Conservation (phyloP, 2,888 invertebrate species). For the Dolomedes plantarius region DNA sequence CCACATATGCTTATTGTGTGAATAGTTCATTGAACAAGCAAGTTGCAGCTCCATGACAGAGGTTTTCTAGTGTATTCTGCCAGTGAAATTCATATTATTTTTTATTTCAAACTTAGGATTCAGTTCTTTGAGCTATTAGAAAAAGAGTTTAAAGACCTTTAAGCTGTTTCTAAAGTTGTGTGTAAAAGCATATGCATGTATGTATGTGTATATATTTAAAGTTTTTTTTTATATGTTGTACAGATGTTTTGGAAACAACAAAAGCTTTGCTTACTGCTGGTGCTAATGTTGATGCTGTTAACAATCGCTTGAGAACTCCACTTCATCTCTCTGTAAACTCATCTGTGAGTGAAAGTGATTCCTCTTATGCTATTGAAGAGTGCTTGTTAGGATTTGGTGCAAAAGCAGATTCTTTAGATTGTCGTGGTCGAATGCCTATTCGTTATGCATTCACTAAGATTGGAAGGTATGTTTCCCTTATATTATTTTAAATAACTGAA, state of each 20-base stretch:
- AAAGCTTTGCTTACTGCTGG: slow-evolving; percentile 75
- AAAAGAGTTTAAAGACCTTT: no score
- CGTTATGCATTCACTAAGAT: slow-evolving; percentile 79
- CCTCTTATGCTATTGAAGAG: slow-evolving; percentile 78
- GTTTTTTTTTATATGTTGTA: background rate
- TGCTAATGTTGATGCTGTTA: slow-evolving; percentile 74
- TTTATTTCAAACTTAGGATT: no score
- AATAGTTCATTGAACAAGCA: no score
- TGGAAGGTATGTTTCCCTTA: slow-evolving; percentile 74
- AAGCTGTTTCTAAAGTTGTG: no score
- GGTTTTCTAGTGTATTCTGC: no score
- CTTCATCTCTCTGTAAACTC: slow-evolving; percentile 78
- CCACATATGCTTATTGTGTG: no score
- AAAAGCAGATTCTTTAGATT: slow-evolving; percentile 76
- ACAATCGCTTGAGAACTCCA: slow-evolving; percentile 76
- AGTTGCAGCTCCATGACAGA: no score
- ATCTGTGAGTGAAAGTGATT: slow-evolving; percentile 77
- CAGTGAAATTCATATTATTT: no score
- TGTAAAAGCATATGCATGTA: no score
- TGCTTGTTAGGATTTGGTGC: slow-evolving; percentile 77
- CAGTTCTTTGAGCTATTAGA: no score
- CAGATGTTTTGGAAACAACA: slow-evolving; percentile 74
- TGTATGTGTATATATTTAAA: no score
- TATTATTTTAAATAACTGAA: background rate
- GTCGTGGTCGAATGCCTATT: slow-evolving; percentile 77